Base-by-base conservation (phyloP, 2,888 invertebrate species). In the Tethea ocularis region DNA sequence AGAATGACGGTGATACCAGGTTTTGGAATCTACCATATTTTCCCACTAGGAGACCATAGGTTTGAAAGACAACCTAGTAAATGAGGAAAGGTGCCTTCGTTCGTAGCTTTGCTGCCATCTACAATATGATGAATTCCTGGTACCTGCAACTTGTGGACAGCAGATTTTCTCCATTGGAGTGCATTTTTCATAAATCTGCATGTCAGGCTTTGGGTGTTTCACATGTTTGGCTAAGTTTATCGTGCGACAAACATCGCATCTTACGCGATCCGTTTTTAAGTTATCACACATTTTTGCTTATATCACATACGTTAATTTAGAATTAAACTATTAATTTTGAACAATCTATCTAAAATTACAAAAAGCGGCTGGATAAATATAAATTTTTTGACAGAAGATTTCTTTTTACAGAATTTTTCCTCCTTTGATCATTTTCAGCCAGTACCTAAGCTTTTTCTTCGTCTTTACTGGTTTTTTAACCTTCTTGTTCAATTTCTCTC, bases 111-210 rank as follows among this genome's bases (percentile, higher is more conserved):
- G 2, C 33, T 46, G 20, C n/a, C 7, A 17, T 8, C 20, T 46
- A 46, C 20, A 20, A 20, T 46, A 20, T 10, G 13, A 20, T 46
- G 46, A 46, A 46, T 2, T 20, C 46, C 46, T 46, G 46, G 20
- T 66, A 89, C 89, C 88, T 74, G 85, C 72, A 23, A 80, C 75
- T 2, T 75, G 76, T 23, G 80, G 71, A 63, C 86, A 86, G 61
- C 79, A 74, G 7, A 82, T 63, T 65, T 82, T 86, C 54, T 71
- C 63, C 1, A 71, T 62, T 0, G 87, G 86, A 38, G 72, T 78
- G 63, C 91, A 90, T 74, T 90, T 91, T 10, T 91, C 89, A 60
- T 88, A 86, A 38, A 89, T 75, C 61, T 89, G 87, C 91, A 92
- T 91, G 61, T 91, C 82, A 1, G 90, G 89, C 52, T 91, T 91